phyloP scores from a whole-genome alignment of 2,888 invertebrate genomes.

The Ophion slaviceki region DNA sequence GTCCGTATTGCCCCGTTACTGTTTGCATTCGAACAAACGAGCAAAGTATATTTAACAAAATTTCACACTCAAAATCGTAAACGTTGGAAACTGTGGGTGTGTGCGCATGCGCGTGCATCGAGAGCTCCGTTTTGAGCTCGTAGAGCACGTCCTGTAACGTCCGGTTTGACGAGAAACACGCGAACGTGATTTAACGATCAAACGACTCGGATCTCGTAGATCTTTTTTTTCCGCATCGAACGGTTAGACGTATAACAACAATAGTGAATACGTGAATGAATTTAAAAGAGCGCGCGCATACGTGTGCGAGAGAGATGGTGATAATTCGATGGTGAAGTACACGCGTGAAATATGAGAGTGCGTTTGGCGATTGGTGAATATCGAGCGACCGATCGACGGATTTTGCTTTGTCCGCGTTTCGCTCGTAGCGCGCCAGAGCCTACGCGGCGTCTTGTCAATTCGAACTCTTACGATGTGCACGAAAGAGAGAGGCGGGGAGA shows the following conservation, averaged over 20 bases:
- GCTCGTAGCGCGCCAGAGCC: not conserved
- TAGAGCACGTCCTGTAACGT: slow-evolving; percentile 64
- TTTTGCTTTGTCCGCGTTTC: slow-evolving; percentile 6
- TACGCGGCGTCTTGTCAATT: not conserved
- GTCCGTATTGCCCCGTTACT: not conserved
- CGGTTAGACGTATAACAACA: not conserved
- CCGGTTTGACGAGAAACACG: slow-evolving; percentile 65
- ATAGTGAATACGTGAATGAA: slow-evolving; percentile 12
- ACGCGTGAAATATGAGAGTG: not conserved
- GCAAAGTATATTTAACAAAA: not conserved
- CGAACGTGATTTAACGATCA: slow-evolving; percentile 61
- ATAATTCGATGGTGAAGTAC: slow-evolving; percentile 5
- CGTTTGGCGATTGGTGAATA: slow-evolving; percentile 12
- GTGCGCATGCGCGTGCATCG: slow-evolving; percentile 25
- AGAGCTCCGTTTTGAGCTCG: slow-evolving; percentile 21
- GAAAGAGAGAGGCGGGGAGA: slow-evolving; percentile 18
- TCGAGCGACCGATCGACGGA: slow-evolving; percentile 43
- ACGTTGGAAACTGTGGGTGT: not conserved
- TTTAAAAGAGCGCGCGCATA: not conserved
- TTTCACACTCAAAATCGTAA: not conserved
- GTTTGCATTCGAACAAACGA: not conserved
- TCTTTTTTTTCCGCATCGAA: slow-evolving; percentile 15
- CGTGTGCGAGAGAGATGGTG: not conserved
- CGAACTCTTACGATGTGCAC: not conserved
- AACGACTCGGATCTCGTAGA: slow-evolving; percentile 28